A percentile compares a stretch with the other conserved stretches of the same genome.
phyloP scores from a whole-genome alignment of 2,113 vertebrate species.

The Arvicanthis niloticus region DNA sequence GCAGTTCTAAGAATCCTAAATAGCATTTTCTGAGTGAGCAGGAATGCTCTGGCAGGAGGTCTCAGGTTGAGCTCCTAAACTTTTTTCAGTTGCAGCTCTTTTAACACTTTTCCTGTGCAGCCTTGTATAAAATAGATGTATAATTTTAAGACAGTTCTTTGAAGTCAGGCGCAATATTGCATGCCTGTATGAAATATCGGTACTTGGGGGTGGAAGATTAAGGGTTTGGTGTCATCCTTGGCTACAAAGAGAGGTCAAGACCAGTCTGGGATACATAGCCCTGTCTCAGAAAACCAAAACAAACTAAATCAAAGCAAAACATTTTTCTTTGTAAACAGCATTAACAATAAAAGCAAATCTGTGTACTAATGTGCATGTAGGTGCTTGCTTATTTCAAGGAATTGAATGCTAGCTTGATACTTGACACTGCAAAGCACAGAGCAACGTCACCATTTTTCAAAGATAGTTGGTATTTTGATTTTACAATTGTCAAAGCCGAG shows the following conservation, averaged over 20 bases:
- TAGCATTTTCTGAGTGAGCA: background rate
- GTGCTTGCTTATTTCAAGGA: background rate
- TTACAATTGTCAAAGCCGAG: background rate
- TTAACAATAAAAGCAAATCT: background rate
- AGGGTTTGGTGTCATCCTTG: background rate
- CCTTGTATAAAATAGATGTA: background rate
- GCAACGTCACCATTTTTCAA: background rate
- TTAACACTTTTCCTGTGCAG: background rate
- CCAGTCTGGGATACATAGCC: too few species aligned
- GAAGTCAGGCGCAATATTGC: background rate
- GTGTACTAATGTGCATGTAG: too few species aligned
- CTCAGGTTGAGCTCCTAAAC: background rate
- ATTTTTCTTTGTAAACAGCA: background rate
- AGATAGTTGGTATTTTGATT: background rate
- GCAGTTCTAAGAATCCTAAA: background rate
- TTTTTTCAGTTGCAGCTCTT: background rate
- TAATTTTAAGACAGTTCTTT: background rate
- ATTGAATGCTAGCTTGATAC: background rate
- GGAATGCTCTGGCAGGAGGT: background rate
- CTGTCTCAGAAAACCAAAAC: background rate
- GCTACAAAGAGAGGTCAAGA: background rate
- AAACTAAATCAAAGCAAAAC: background rate
- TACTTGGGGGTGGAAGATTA: background rate
- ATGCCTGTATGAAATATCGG: background rate
- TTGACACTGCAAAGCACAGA: background rate